Conservation (phyloP, 1,140 invertebrate genomes). For the Tachypleus tridentatus region DNA sequence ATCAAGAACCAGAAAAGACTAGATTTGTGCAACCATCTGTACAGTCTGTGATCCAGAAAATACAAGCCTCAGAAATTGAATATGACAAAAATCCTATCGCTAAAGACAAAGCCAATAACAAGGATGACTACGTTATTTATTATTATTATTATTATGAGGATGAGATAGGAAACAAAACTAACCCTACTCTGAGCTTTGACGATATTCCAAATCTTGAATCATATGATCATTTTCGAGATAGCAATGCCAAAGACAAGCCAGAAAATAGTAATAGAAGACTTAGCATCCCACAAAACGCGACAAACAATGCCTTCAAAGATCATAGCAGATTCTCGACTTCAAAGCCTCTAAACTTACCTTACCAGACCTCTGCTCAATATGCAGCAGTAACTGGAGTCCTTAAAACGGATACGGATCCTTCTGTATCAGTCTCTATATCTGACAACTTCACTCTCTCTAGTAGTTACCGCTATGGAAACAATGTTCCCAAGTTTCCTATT, state of each 20-base stretch:
- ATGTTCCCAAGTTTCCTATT: constrained; percentile 4
- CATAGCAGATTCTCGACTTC: background rate
- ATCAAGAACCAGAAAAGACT: constrained; percentile 1
- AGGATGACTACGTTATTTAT: constrained; percentile 18
- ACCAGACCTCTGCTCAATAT: background rate
- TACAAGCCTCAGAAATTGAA: constrained; percentile 12
- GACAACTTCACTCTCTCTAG: background rate
- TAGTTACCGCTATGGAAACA: constrained; percentile 6
- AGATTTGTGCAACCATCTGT: background rate
- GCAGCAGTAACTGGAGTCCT: background rate
- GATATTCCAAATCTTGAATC: constrained; percentile 17
- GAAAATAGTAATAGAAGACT: background rate
- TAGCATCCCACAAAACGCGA: background rate
- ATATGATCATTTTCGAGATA: constrained; percentile 8
- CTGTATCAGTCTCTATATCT: background rate
- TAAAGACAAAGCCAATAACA: constrained; percentile 12
- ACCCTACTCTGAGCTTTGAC: constrained; percentile 16
- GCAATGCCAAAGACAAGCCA: background rate
- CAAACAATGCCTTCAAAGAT: constrained; percentile 1
- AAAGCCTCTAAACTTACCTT: background rate
- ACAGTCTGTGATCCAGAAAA: constrained; percentile 7
- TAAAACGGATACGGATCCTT: background rate
- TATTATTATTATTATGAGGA: constrained; percentile 21
- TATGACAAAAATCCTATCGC: constrained; percentile 1
- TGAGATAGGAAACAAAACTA: constrained; percentile 11